A percentile compares a stretch with the other conserved stretches of the same genome.
Conservation (phyloP, 2,888 invertebrate genomes). For the Rhagonycha fulva region DNA sequence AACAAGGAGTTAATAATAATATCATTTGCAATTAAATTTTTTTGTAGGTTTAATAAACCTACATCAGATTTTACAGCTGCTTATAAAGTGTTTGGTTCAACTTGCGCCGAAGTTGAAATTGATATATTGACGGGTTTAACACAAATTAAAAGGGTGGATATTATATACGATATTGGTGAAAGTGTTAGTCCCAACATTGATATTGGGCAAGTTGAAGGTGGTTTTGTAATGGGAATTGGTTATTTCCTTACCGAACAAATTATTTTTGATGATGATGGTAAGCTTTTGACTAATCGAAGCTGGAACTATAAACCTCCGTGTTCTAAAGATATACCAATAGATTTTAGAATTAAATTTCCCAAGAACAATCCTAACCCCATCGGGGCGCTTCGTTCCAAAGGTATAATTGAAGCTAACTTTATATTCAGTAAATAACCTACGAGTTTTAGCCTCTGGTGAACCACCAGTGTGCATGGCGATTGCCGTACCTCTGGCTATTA, state of each 20-base stretch:
- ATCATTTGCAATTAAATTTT: not conserved
- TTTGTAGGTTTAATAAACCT: not conserved
- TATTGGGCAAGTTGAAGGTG: not conserved
- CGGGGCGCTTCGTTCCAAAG: not conserved
- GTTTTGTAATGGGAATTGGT: not conserved
- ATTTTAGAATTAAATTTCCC: not conserved
- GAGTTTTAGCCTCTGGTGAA: not conserved
- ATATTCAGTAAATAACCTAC: not conserved
- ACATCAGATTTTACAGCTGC: slow-evolving; percentile 39
- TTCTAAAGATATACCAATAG: not conserved
- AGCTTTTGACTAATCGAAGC: not conserved
- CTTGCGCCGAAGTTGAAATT: slow-evolving; percentile 72
- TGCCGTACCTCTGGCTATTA: not conserved
- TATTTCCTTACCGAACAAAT: not conserved
- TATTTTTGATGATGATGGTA: not conserved
- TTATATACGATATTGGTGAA: not conserved
- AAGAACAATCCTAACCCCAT: not conserved
- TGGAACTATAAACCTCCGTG: not conserved
- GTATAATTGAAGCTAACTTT: not conserved
- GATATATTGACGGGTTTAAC: slow-evolving; percentile 62
- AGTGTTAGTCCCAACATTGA: not conserved
- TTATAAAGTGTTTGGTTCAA: slow-evolving; percentile 69
- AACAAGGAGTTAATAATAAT: not conserved
- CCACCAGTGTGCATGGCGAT: not conserved
- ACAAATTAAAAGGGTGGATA: not conserved